phyloP scores from a whole-genome alignment of 2,797 vertebrate species.

The Stomatorhinus walkeri region DNA sequence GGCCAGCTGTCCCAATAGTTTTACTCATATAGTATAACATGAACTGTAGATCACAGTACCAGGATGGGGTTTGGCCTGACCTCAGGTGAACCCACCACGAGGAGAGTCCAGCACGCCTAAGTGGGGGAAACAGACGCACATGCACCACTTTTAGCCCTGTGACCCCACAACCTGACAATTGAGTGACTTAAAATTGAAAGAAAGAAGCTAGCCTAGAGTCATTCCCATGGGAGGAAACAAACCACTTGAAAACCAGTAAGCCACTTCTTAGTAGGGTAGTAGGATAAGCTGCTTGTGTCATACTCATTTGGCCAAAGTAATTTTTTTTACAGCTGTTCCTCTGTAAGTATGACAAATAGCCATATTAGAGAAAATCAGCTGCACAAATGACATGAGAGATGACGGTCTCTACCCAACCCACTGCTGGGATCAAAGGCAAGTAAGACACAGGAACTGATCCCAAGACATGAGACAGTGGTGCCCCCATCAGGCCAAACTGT shows the following conservation, averaged over 20 bases:
- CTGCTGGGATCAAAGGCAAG: slow-evolving; percentile 3
- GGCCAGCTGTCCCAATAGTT: not conserved
- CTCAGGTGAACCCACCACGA: not conserved
- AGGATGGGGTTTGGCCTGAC: not conserved
- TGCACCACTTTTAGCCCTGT: not conserved
- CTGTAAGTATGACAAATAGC: not conserved
- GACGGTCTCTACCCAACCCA: not conserved
- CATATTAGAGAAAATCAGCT: not conserved
- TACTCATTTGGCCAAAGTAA: not conserved
- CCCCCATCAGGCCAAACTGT: slow-evolving; percentile 40
- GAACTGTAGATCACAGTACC: not conserved
- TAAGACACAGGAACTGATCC: not conserved
- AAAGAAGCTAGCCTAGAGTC: slow-evolving; percentile 27
- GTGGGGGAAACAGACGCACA: not conserved
- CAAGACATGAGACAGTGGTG: slow-evolving; percentile 27
- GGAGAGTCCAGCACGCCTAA: not conserved
- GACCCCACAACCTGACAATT: not conserved
- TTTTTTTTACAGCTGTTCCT: not conserved
- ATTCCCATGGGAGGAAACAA: not conserved
- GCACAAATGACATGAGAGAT: not conserved
- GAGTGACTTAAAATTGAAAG: slow-evolving; percentile 52
- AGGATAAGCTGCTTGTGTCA: not conserved
- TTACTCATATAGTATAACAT: not conserved
- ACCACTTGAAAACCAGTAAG: not conserved
- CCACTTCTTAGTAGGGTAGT: not conserved